Percentiles rank a stretch among this genome's conserved stretches.
Evolutionary conservation across 2,888 invertebrate species (phyloP).

Genomic region (Heteromyza rotundicornis): DNA sequence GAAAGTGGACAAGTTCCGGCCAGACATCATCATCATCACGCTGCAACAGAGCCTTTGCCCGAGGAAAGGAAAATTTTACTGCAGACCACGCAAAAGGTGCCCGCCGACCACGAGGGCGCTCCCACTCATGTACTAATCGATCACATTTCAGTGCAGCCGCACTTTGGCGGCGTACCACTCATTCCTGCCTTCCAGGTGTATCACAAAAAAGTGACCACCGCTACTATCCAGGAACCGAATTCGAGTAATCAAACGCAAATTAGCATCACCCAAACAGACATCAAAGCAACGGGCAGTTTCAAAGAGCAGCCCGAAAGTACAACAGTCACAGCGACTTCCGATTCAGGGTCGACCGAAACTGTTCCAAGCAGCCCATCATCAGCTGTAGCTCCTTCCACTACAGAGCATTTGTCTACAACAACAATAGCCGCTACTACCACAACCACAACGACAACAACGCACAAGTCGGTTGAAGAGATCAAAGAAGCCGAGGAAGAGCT

Average conservation of each 20-base stretch:
- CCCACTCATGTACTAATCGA: conserved; percentile 55
- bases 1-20: not conserved
- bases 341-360: conserved; percentile 21
- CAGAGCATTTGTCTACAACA: conserved; percentile 1
- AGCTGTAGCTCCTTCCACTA: conserved; percentile 20
- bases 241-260: conserved; percentile 35
- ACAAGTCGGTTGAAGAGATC: conserved; percentile 43
- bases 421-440: conserved; percentile 17
- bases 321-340: not conserved
- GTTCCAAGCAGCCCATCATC: conserved; percentile 31
- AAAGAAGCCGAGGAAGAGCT: conserved; percentile 54
- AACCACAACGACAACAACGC: conserved; percentile 37
- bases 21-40: not conserved
- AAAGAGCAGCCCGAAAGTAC: not conserved
- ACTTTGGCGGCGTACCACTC: conserved; percentile 38
- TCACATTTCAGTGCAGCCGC: conserved; percentile 51
- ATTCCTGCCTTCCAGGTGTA: conserved; percentile 51
- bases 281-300: conserved; percentile 28
- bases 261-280: conserved; percentile 44
- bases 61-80: conserved; percentile 33
- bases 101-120: conserved; percentile 29
- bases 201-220: conserved; percentile 43
- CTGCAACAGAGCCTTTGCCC: conserved; percentile 9
- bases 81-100: conserved; percentile 48
- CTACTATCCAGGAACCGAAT: conserved; percentile 38